Evolutionary conservation across 2,888 invertebrate genomes (phyloP).

Genomic region (Himalopsyche japonica): DNA sequence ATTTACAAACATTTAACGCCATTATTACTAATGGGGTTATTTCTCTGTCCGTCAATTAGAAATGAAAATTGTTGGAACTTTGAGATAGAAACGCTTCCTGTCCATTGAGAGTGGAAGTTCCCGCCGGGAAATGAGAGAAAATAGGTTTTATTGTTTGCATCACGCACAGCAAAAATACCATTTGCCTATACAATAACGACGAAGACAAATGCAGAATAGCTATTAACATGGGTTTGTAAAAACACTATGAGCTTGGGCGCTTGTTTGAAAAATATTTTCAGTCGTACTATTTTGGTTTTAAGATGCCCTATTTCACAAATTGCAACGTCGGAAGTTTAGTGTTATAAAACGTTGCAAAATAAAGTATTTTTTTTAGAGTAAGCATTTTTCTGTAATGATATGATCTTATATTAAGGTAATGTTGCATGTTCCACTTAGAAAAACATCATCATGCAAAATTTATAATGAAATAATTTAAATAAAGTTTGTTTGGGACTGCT

Average conservation of each 20-base stretch:
- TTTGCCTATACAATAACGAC: neutral
- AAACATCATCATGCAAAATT: too few relatives aligned
- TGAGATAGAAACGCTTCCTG: neutral
- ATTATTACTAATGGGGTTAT: neutral
- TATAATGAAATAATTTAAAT: too few relatives aligned
- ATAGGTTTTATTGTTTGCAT: neutral
- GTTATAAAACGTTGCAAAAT: too few relatives aligned
- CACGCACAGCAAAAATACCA: neutral
- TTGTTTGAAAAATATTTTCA: neutral
- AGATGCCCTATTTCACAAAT: too few relatives aligned
- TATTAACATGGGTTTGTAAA: neutral
- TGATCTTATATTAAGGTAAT: too few relatives aligned
- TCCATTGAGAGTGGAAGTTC: neutral
- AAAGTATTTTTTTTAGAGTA: too few relatives aligned
- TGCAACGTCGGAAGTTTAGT: too few relatives aligned
- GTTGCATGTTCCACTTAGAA: too few relatives aligned
- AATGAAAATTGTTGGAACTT: neutral
- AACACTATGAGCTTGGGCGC: neutral
- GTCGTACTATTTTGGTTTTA: too few relatives aligned
- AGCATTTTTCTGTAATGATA: too few relatives aligned
- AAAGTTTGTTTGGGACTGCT: too few relatives aligned
- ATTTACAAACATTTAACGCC: neutral
- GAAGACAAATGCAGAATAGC: neutral
- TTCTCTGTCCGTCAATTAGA: neutral
- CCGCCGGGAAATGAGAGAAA: neutral